These are phyloP conservation scores for Iguana delicatissima DNA, from an alignment of 2,797 vertebrate genomes.

Conservation along the genomic window DNA sequence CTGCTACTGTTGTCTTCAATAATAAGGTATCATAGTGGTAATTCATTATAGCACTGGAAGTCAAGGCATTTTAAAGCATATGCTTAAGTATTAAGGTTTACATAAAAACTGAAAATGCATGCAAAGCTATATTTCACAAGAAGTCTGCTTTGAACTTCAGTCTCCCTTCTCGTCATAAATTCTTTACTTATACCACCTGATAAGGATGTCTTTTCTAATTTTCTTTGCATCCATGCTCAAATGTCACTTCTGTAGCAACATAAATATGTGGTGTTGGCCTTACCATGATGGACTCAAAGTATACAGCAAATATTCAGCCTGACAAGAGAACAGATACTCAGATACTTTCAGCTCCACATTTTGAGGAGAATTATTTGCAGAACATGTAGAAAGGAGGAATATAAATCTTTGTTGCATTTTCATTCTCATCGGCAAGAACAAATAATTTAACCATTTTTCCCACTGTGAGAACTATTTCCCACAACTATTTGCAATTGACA, in stretches of 20 bases:
- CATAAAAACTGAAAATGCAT: background rate
- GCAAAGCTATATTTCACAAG: background rate
- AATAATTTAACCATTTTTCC: too few species aligned
- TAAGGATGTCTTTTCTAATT: too few species aligned
- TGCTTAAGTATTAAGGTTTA: background rate
- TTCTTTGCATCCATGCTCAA: background rate
- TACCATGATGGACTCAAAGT: background rate
- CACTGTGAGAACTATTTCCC: too few species aligned
- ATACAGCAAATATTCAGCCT: too few species aligned
- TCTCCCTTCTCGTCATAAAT: background rate
- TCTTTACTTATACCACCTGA: too few species aligned
- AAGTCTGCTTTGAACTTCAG: background rate
- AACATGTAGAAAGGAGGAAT: too few species aligned
- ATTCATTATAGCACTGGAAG: conserved; percentile 1
- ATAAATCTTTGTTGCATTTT: too few species aligned
- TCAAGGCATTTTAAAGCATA: background rate
- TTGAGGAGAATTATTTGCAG: too few species aligned
- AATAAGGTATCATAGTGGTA: background rate
- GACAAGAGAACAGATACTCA: too few species aligned
- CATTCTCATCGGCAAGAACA: too few species aligned
- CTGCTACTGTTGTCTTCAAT: background rate
- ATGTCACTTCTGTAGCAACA: background rate
- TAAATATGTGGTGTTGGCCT: background rate
- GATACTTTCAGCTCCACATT: too few species aligned
- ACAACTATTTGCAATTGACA: too few species aligned